Base-by-base conservation (phyloP, 1,140 invertebrate species). In the Papilio machaon region DNA sequence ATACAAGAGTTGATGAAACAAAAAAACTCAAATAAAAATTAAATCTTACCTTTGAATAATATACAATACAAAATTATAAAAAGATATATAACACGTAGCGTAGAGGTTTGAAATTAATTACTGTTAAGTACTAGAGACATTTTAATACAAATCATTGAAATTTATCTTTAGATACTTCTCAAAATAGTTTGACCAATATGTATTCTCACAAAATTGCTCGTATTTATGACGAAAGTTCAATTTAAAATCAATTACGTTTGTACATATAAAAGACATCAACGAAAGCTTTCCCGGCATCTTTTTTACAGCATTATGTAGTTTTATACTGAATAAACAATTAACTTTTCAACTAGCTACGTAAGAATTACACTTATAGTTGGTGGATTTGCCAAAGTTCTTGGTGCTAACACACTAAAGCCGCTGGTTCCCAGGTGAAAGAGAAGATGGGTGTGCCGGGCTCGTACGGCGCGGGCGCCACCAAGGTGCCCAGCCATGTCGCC, bases 401-500 rank as follows among this genome's bases (percentile, higher is more conserved):
- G 3, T 64, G 0, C 60, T 3, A 3, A 11, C 11, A 9, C 4
- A 64, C 10, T 4, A 17, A 52, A 15, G 49, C 7, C 15, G 1
- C 23, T 70, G 4, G 23, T 70, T 11, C 35, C 23, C 30, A 70
- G 13, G 30, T 6, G 38, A 4, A 13, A 23, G 60, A 11, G 19
- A 67, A 11, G 64, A 58, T 76, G 52, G 38, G 38, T n/a, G 85
- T 88, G 83, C 82, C 84, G 2, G 46, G 73, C 49, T 67, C 82
- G 43, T 82, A 85, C 70, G 89, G 90, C 8, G 85, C 86, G 15
- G 85, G 87, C 54, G 52, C 15, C 77, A 64, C 54, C 38, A 64
- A 67, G 11, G 85, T 89, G 6, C 92, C 92, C 0, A 89, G 85
- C 58, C 88, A 89, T 82, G 86, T 86, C 47, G 91, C 91, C 11